A percentile compares a stretch with the other conserved stretches of the same genome.
Conservation (phyloP, 1,140 invertebrate genomes). For the Ectropis grisescens region DNA sequence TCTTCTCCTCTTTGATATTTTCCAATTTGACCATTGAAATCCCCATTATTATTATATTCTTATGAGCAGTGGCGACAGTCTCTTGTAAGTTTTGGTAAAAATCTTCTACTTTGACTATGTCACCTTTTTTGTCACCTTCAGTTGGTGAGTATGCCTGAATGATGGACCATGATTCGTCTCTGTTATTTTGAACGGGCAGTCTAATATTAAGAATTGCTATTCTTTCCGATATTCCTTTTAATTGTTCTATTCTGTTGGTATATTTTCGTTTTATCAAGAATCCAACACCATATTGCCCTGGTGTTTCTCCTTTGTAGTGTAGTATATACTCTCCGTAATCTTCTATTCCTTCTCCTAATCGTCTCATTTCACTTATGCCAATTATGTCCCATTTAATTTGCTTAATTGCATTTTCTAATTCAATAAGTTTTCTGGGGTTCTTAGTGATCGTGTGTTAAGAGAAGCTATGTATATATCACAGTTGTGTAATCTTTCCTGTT, state of each 20-base stretch:
- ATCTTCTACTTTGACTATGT: background rate
- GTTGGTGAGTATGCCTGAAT: constrained; percentile 2
- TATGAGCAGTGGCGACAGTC: background rate
- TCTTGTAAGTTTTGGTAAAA: background rate
- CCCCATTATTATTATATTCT: too few relatives aligned
- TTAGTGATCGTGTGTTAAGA: background rate
- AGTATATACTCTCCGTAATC: too few relatives aligned
- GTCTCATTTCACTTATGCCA: constrained; percentile 1
- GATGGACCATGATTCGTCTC: background rate
- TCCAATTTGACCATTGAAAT: too few relatives aligned
- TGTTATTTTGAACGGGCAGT: background rate
- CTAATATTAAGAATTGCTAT: background rate
- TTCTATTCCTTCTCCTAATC: constrained; percentile 6
- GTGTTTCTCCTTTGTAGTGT: constrained; percentile 2
- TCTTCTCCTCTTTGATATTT: too few relatives aligned
- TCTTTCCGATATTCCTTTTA: constrained; percentile 1
- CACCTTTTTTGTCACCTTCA: constrained; percentile 1
- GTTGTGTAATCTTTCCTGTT: too few relatives aligned
- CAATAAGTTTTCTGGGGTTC: constrained; percentile 1
- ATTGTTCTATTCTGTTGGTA: background rate
- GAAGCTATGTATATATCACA: too few relatives aligned
- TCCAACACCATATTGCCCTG: background rate
- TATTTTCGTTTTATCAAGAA: background rate
- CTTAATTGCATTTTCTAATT: background rate
- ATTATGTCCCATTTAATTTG: too few relatives aligned